Conservation (phyloP, 2,888 invertebrate genomes). For the Oxyteleia sp. region DNA sequence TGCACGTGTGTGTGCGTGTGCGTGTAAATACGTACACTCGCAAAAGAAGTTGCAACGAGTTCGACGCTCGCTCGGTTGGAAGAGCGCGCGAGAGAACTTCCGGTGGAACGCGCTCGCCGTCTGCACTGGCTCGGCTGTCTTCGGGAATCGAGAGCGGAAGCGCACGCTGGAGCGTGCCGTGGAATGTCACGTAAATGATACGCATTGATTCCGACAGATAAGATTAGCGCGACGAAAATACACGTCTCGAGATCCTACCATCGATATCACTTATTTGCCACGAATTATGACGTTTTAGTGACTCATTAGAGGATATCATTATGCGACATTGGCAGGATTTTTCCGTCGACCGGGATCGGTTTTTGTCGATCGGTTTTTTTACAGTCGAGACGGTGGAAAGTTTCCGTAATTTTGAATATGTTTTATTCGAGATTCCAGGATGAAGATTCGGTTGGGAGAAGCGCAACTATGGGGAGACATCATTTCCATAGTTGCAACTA, state of each 20-base stretch:
- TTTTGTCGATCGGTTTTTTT: too few species aligned
- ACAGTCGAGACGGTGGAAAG: neutral
- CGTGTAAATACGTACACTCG: conserved; percentile 12
- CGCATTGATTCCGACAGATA: conserved; percentile 62
- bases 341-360: neutral
- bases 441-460: too few species aligned
- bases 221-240: conserved; percentile 53
- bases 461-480: too few species aligned
- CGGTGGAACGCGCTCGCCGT: conserved; percentile 77
- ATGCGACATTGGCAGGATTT: conserved; percentile 13
- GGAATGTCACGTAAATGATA: conserved; percentile 69
- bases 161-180: conserved; percentile 74
- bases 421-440: too few species aligned
- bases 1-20: conserved; percentile 9
- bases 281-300: conserved; percentile 40
- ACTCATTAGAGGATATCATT: conserved; percentile 38
- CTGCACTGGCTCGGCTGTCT: conserved; percentile 67
- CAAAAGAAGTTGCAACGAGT: conserved; percentile 71
- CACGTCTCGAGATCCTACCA: conserved; percentile 7
- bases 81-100: conserved; percentile 82
- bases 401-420: too few species aligned
- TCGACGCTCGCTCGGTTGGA: conserved; percentile 82
- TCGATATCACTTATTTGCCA: conserved; percentile 38
- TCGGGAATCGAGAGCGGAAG: conserved; percentile 81
- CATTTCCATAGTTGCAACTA: too few species aligned